These are phyloP conservation scores for Halcyon senegalensis DNA, from an alignment of 2,113 vertebrate species.

Conservation along the genomic window DNA sequence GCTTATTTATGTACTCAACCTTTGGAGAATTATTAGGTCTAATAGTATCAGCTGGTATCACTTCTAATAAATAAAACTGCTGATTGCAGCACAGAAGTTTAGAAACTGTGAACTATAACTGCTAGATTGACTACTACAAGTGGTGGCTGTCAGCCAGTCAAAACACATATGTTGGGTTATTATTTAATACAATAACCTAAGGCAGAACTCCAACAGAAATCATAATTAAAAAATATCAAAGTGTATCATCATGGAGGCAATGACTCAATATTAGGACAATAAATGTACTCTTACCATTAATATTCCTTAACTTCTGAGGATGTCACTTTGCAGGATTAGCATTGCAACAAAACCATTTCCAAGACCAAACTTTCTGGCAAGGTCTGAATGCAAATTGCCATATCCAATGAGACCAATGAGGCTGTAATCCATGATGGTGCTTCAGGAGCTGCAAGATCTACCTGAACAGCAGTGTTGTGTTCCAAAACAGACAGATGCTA, in stretches of 20 bases:
- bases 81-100: not conserved
- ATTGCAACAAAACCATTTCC: not conserved
- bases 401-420: not conserved
- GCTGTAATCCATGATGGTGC: fast-evolving
- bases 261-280: not conserved
- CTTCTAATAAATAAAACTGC: not conserved
- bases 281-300: not conserved
- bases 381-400: not conserved
- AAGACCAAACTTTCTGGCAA: not conserved
- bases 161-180: not conserved
- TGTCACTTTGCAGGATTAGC: not conserved
- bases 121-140: not conserved
- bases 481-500: not conserved
- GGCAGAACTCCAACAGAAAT: not conserved
- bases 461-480: not conserved
- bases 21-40: not conserved
- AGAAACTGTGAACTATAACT: not conserved
- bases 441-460: not conserved
- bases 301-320: not conserved
- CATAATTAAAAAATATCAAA: not conserved
- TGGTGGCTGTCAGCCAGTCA: not conserved
- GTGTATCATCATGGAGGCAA: not conserved
- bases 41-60: not conserved
- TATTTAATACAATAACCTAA: not conserved
- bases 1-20: not conserved